A percentile compares a stretch with the other conserved stretches of the same genome.
Evolutionary conservation across 1,140 invertebrate genomes (phyloP).

Genomic region (Achroia grisella): DNA sequence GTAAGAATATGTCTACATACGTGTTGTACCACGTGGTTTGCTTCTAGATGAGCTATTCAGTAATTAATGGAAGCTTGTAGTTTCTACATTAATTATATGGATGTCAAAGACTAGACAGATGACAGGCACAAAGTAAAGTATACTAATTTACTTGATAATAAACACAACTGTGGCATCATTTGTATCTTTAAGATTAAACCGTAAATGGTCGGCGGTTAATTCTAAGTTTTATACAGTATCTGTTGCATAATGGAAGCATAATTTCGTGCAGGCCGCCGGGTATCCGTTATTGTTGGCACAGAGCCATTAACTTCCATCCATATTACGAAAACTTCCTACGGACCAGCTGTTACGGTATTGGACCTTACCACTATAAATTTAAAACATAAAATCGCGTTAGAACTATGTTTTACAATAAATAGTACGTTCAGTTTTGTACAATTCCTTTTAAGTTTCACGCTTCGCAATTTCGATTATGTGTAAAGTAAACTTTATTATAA

Average conservation of each 20-base stretch:
- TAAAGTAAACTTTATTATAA: too few relatives aligned
- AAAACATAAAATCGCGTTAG: not conserved
- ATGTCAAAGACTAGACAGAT: too few relatives aligned
- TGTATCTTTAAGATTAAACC: too few relatives aligned
- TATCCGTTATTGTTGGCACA: slow-evolving; percentile 22
- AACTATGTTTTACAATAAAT: not conserved
- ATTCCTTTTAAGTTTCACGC: slow-evolving; percentile 8
- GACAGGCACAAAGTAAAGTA: too few relatives aligned
- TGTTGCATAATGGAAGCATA: slow-evolving; percentile 9
- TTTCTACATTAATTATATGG: too few relatives aligned
- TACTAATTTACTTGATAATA: too few relatives aligned
- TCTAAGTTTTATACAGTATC: slow-evolving; percentile 8
- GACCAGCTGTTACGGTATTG: slow-evolving; percentile 6
- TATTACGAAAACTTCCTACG: slow-evolving; percentile 24
- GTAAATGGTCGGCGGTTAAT: slow-evolving; percentile 3
- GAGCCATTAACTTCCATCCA: slow-evolving; percentile 22
- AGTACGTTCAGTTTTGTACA: slow-evolving; percentile 2
- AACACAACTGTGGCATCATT: too few relatives aligned
- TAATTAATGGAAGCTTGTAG: too few relatives aligned
- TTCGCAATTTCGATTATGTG: not conserved
- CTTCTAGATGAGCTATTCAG: too few relatives aligned
- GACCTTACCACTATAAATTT: slow-evolving; percentile 7
- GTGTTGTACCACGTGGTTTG: too few relatives aligned
- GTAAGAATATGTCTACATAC: too few relatives aligned
- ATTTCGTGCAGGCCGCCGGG: slow-evolving; percentile 6